Evolutionary conservation across 1,140 invertebrate species (phyloP).

Genomic region (Drosophila trapezifrons): DNA sequence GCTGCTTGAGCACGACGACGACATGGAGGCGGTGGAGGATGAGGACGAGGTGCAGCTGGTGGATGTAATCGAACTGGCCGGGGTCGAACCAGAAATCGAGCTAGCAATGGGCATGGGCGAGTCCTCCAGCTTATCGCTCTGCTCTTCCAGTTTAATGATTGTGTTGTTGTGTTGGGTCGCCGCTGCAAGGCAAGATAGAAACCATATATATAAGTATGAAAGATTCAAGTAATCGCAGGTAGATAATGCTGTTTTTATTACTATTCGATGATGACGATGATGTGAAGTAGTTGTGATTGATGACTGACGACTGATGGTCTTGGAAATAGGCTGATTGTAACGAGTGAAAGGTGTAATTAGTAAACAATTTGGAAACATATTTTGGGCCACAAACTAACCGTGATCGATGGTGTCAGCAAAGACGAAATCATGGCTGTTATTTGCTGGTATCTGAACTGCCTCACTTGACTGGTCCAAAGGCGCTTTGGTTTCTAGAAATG

Average conservation of each 20-base stretch:
- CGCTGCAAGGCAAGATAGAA: slow-evolving; percentile 28
- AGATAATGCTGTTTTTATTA: slow-evolving; percentile 33
- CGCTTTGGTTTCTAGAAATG: slow-evolving; percentile 63
- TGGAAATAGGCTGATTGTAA: slow-evolving; percentile 65
- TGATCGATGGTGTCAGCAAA: slow-evolving; percentile 78
- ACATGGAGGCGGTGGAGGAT: slow-evolving; percentile 62
- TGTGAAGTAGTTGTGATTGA: slow-evolving; percentile 63
- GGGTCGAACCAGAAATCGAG: slow-evolving; percentile 44
- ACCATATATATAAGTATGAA: slow-evolving; percentile 4
- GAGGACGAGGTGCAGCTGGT: slow-evolving; percentile 66
- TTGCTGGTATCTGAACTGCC: slow-evolving; percentile 27
- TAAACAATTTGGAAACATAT: neutral
- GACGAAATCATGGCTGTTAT: slow-evolving; percentile 62
- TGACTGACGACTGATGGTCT: slow-evolving; percentile 61
- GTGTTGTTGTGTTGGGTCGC: slow-evolving; percentile 30
- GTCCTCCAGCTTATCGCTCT: slow-evolving; percentile 66
- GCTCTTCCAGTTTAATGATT: slow-evolving; percentile 53
- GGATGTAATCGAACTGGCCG: slow-evolving; percentile 51
- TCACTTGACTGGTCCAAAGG: slow-evolving; percentile 45
- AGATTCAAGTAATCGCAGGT: neutral
- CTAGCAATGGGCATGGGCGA: slow-evolving; percentile 55
- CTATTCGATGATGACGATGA: slow-evolving; percentile 71
- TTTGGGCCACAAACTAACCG: slow-evolving; percentile 43
- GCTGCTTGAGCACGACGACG: slow-evolving; percentile 69
- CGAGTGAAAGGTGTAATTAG: slow-evolving; percentile 9